Evolutionary conservation across 1,140 invertebrate species (phyloP).

Genomic region (Dermatophagoides farinae): DNA sequence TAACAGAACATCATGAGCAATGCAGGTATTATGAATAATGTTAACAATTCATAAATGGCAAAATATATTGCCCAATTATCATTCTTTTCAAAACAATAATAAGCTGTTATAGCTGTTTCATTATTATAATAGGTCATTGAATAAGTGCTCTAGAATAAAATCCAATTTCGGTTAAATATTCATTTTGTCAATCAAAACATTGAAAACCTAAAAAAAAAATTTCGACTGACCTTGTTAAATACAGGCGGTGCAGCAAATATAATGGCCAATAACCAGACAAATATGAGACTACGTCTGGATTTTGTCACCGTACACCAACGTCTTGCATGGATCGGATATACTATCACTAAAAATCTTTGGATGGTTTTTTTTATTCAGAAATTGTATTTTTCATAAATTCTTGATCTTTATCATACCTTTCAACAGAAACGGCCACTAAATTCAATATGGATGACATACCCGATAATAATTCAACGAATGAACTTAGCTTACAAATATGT

Average conservation of each 20-base stretch:
- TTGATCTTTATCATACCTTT: conserved; percentile 17
- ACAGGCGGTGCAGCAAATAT: conserved; percentile 25
- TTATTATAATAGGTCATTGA: conserved; percentile 25
- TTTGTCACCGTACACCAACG: conserved; percentile 20
- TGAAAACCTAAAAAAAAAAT: background rate
- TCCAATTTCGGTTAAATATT: background rate
- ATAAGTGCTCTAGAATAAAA: conserved; percentile 22
- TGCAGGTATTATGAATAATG: conserved; percentile 27
- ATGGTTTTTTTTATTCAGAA: conserved; percentile 15
- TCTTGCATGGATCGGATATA: conserved; percentile 21
- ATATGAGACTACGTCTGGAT: conserved; percentile 16
- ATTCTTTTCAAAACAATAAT: conserved; percentile 23
- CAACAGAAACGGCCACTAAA: conserved; percentile 20
- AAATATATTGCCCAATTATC: conserved; percentile 20
- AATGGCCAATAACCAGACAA: conserved; percentile 22
- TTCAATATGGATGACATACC: conserved; percentile 20
- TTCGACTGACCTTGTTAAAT: conserved; percentile 25
- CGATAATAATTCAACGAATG: conserved; percentile 17
- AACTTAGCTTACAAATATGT: conserved; percentile 17
- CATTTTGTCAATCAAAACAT: background rate
- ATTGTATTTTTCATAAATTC: background rate
- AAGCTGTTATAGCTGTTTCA: conserved; percentile 22
- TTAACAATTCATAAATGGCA: conserved; percentile 26
- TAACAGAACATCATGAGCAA: conserved; percentile 27
- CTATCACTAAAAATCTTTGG: conserved; percentile 21